Evolutionary conservation across 2,113 vertebrate genomes (phyloP).

Genomic region (Myotis brandtii): DNA sequence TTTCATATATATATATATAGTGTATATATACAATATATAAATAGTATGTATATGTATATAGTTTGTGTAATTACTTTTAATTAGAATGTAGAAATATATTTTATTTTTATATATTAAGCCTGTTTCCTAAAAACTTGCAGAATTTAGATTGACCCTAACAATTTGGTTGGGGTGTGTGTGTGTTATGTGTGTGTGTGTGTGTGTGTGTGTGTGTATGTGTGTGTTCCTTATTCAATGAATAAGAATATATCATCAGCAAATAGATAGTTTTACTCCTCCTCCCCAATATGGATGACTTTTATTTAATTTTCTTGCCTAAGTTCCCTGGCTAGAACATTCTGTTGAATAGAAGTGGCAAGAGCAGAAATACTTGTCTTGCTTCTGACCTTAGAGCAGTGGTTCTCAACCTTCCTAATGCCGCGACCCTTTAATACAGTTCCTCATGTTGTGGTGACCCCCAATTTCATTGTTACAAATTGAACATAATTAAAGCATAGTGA

Average conservation of each 20-base stretch:
- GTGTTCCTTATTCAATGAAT: neutral
- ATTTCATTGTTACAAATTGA: too few relatives aligned
- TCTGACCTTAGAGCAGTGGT: neutral
- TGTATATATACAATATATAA: neutral
- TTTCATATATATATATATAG: neutral
- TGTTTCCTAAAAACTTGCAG: neutral
- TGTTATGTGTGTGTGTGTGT: neutral
- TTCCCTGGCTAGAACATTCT: neutral
- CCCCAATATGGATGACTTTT: neutral
- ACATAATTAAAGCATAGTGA: too few relatives aligned
- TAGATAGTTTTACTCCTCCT: neutral
- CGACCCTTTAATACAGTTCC: too few relatives aligned
- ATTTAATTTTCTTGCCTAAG: neutral
- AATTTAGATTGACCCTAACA: constrained; percentile 9
- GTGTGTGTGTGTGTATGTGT: neutral
- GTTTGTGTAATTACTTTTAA: neutral
- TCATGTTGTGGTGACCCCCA: too few relatives aligned
- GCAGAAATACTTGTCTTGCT: neutral
- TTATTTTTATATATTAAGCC: neutral
- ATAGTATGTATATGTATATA: neutral
- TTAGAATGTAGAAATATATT: neutral
- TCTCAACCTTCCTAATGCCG: too few relatives aligned
- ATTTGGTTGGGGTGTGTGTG: neutral
- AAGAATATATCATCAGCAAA: neutral
- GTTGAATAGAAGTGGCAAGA: neutral